Evolutionary conservation across 1,140 invertebrate genomes (phyloP).

Genomic region (Drosophila sechellia): DNA sequence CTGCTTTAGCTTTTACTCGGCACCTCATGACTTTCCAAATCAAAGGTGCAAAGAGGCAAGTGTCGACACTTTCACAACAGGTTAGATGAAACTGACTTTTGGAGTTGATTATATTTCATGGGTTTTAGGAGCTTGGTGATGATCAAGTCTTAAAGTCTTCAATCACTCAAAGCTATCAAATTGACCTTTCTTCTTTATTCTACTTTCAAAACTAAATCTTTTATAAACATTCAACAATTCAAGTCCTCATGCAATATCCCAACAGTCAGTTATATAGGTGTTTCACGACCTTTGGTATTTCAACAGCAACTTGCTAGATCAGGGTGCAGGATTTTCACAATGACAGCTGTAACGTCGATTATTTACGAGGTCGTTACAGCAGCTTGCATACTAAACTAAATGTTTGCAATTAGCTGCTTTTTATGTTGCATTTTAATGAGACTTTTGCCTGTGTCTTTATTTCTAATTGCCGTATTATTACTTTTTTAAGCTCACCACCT

Average conservation of each 20-base stretch:
- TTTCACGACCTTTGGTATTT: slow-evolving; percentile 13
- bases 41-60: slow-evolving; percentile 17
- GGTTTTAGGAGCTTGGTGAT: neutral
- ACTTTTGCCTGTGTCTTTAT: slow-evolving; percentile 43
- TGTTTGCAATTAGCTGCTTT: slow-evolving; percentile 69
- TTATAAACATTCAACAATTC: neutral
- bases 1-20: slow-evolving; percentile 9
- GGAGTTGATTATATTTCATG: slow-evolving; percentile 8
- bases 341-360: slow-evolving; percentile 33
- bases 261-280: neutral
- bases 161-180: too few relatives aligned
- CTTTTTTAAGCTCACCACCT: slow-evolving; percentile 22
- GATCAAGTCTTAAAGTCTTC: neutral
- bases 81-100: slow-evolving; percentile 21
- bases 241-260: neutral
- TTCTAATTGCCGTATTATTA: slow-evolving; percentile 1
- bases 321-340: slow-evolving; percentile 23
- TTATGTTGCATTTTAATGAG: slow-evolving; percentile 76
- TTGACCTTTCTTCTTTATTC: too few relatives aligned
- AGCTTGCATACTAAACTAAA: slow-evolving; percentile 32
- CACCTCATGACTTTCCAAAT: slow-evolving; percentile 52
- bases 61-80: slow-evolving; percentile 51
- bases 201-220: too few relatives aligned
- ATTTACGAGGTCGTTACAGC: slow-evolving; percentile 49
- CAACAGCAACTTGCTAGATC: neutral